Evolutionary conservation across 2,797 vertebrate genomes (phyloP).

Genomic region (Pyrocephalus nanus): DNA sequence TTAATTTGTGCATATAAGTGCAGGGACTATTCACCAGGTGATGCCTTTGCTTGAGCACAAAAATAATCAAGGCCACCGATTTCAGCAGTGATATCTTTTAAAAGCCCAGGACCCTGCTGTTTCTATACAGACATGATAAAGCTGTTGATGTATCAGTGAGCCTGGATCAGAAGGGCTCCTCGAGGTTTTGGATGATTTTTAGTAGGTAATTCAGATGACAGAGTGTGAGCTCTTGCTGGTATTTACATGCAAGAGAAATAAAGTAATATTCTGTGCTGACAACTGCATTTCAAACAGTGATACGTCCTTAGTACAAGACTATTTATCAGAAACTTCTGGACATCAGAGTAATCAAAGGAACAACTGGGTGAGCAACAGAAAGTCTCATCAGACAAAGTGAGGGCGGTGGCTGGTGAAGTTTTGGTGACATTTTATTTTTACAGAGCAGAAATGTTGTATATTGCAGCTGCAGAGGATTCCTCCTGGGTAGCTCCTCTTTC

Average conservation of each 20-base stretch:
- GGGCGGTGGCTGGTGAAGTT: not conserved
- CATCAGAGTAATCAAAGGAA: not conserved
- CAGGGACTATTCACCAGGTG: not conserved
- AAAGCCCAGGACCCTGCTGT: not conserved
- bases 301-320: not conserved
- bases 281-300: not conserved
- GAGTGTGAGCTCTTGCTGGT: not conserved
- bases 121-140: not conserved
- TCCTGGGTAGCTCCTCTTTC: not conserved
- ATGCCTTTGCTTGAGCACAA: not conserved
- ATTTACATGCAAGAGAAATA: not conserved
- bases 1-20: not conserved
- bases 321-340: not conserved
- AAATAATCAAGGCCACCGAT: not conserved
- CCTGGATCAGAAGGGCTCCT: not conserved
- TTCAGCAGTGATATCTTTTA: not conserved
- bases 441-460: not conserved
- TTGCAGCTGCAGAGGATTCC: not conserved
- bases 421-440: not conserved
- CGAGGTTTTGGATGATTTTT: not conserved
- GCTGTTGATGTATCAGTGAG: not conserved
- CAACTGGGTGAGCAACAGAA: not conserved
- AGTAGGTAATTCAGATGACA: not conserved
- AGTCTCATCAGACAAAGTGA: not conserved
- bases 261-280: not conserved